Conservation (phyloP, 2,113 vertebrate species). For the Dipodomys ordii region DNA sequence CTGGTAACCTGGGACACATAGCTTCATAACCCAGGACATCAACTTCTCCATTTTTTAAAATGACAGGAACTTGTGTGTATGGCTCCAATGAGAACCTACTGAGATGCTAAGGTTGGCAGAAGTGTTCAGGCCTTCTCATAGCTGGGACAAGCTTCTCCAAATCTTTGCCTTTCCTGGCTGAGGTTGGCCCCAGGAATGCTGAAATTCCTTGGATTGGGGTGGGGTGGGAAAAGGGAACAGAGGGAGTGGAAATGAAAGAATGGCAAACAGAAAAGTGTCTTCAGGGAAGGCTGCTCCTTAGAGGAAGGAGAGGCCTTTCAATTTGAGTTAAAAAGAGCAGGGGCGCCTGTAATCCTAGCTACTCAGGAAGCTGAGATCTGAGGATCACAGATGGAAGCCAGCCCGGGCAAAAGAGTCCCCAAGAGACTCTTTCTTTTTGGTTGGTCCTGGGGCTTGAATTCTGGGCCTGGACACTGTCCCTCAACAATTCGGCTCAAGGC, state of each 20-base stretch:
- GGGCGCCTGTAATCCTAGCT: too few species aligned
- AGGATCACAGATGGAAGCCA: too few species aligned
- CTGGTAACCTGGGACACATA: slow-evolving; percentile 27
- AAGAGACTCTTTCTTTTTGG: too few species aligned
- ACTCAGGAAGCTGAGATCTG: too few species aligned
- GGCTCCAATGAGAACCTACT: neutral
- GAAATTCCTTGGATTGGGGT: slow-evolving; percentile 56
- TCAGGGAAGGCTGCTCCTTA: neutral
- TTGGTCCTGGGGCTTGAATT: too few species aligned
- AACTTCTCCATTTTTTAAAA: neutral
- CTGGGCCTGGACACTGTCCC: too few species aligned
- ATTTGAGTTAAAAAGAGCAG: neutral
- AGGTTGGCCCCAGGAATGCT: slow-evolving; percentile 59
- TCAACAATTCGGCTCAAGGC: too few species aligned
- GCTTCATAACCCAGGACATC: slow-evolving; percentile 1
- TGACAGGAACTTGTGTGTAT: neutral
- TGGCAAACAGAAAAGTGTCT: slow-evolving; percentile 50
- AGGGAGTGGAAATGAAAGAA: slow-evolving; percentile 59
- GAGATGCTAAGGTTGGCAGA: slow-evolving; percentile 6
- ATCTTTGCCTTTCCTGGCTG: slow-evolving; percentile 19
- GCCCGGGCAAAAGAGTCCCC: too few species aligned
- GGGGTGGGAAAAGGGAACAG: slow-evolving; percentile 2
- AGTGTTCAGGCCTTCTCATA: neutral
- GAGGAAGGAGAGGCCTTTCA: neutral
- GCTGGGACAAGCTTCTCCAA: slow-evolving; percentile 1